These are phyloP conservation scores for Aelia acuminata DNA, from an alignment of 2,888 invertebrate species.

Conservation along the genomic window DNA sequence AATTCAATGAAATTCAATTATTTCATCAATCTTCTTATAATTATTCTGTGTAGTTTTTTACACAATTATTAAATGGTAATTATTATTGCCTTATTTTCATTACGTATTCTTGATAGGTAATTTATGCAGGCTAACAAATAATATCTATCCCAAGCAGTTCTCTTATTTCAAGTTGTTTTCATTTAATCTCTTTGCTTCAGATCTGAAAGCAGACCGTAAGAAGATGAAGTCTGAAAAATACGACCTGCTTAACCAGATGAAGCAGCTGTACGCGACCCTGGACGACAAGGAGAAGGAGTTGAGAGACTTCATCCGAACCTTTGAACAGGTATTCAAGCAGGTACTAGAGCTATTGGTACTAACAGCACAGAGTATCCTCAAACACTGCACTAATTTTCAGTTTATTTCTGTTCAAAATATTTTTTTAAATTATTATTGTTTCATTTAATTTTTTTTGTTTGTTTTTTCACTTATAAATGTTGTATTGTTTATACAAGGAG, in stretches of 20 bases:
- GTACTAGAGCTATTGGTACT: slow-evolving; percentile 54
- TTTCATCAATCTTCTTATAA: too few species aligned
- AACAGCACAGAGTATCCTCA: slow-evolving; percentile 28
- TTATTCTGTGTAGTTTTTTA: too few species aligned
- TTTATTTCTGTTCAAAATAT: slow-evolving; percentile 67
- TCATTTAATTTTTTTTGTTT: slow-evolving; percentile 37
- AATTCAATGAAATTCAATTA: too few species aligned
- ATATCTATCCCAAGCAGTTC: not conserved
- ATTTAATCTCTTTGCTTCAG: slow-evolving; percentile 68
- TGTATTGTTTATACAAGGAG: slow-evolving; percentile 32
- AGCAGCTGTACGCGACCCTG: slow-evolving; percentile 91
- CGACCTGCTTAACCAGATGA: slow-evolving; percentile 93
- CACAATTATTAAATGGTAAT: too few species aligned
- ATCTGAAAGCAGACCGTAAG: slow-evolving; percentile 90
- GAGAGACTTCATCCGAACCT: slow-evolving; percentile 93
- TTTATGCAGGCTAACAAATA: not conserved
- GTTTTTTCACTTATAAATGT: slow-evolving; percentile 39
- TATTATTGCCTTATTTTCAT: too few species aligned
- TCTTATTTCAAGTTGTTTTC: not conserved
- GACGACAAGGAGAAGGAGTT: slow-evolving; percentile 96
- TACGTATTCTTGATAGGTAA: too few species aligned
- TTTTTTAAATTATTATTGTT: slow-evolving; percentile 38
- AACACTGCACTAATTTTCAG: slow-evolving; percentile 62
- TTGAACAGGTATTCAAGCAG: slow-evolving; percentile 81
- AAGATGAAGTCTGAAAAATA: slow-evolving; percentile 93